Evolutionary conservation across 2,797 vertebrate genomes (phyloP).

Genomic region (Cyprinodon diabolis): DNA sequence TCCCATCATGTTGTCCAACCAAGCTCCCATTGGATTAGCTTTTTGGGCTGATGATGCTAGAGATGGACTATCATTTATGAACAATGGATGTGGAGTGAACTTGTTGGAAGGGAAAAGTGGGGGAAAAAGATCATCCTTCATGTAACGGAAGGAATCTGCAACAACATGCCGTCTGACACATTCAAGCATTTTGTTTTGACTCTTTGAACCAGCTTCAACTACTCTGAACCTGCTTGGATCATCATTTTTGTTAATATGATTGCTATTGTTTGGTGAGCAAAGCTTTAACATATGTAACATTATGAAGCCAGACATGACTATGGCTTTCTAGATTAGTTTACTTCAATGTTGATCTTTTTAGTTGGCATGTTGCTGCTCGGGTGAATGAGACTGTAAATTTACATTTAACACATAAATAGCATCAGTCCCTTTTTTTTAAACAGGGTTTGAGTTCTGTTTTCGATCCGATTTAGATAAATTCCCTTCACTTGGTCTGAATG

Average conservation of each 20-base stretch:
- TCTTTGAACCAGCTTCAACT: slow-evolving; percentile 29
- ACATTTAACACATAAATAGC: slow-evolving; percentile 54
- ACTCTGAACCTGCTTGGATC: slow-evolving; percentile 53
- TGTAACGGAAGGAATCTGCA: slow-evolving; percentile 42
- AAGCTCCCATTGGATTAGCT: slow-evolving; percentile 28
- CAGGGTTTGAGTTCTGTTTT: slow-evolving; percentile 26
- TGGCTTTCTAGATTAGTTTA: slow-evolving; percentile 11
- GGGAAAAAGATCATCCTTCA: slow-evolving; percentile 23
- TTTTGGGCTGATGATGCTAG: slow-evolving; percentile 42
- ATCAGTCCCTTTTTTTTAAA: slow-evolving; percentile 11
- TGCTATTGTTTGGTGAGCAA: slow-evolving; percentile 32
- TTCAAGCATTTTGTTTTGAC: slow-evolving; percentile 37
- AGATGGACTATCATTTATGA: slow-evolving; percentile 56
- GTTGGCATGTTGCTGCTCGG: slow-evolving; percentile 68
- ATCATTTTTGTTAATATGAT: slow-evolving; percentile 43
- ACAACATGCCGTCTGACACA: slow-evolving; percentile 30
- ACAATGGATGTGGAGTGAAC: slow-evolving; percentile 57
- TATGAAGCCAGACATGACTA: slow-evolving; percentile 21
- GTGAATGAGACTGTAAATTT: slow-evolving; percentile 62
- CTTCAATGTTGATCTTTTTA: slow-evolving; percentile 34
- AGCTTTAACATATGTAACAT: slow-evolving; percentile 33
- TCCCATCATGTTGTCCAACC: slow-evolving; percentile 33
- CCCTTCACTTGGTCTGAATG: slow-evolving; percentile 19
- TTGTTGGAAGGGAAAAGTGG: slow-evolving; percentile 22
- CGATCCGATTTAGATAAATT: slow-evolving; percentile 24